A percentile compares a stretch with the other conserved stretches of the same genome.
These are phyloP conservation scores for Bellardia bayeri DNA, from an alignment of 2,888 invertebrate genomes.

Conservation along the genomic window DNA sequence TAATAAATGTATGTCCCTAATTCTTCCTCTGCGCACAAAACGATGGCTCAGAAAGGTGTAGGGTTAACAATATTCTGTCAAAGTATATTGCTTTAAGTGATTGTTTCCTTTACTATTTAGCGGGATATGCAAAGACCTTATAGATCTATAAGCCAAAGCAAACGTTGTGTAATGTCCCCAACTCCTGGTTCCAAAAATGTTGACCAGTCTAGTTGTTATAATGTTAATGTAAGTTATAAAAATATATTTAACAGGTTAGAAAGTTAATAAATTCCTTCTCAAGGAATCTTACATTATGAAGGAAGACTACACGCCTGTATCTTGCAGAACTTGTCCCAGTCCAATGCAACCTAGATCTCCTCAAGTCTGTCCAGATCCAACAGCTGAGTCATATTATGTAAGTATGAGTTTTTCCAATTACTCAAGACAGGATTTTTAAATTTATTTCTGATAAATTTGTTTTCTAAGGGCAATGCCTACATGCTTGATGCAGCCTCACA, in stretches of 20 bases:
- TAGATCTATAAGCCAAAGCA: neutral
- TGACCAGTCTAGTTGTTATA: neutral
- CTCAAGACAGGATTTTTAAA: too few relatives aligned
- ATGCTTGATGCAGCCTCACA: slow-evolving; percentile 10
- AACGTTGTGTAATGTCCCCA: neutral
- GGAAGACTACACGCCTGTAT: neutral
- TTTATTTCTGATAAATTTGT: neutral
- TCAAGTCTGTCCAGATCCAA: neutral
- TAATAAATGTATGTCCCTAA: too few relatives aligned
- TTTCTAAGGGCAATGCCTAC: slow-evolving; percentile 33
- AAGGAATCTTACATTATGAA: neutral
- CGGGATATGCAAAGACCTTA: neutral
- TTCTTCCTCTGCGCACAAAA: too few relatives aligned
- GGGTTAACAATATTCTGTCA: too few relatives aligned
- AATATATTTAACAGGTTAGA: too few relatives aligned
- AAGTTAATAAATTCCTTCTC: neutral
- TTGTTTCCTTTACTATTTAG: neutral
- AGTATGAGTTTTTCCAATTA: neutral
- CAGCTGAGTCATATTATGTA: neutral
- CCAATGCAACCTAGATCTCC: neutral
- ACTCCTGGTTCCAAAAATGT: neutral
- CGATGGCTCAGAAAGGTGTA: too few relatives aligned
- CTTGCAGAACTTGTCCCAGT: neutral
- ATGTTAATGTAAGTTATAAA: neutral
- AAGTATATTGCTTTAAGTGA: too few relatives aligned